Conservation (phyloP, 2,113 vertebrate species). For the Meles meles region DNA sequence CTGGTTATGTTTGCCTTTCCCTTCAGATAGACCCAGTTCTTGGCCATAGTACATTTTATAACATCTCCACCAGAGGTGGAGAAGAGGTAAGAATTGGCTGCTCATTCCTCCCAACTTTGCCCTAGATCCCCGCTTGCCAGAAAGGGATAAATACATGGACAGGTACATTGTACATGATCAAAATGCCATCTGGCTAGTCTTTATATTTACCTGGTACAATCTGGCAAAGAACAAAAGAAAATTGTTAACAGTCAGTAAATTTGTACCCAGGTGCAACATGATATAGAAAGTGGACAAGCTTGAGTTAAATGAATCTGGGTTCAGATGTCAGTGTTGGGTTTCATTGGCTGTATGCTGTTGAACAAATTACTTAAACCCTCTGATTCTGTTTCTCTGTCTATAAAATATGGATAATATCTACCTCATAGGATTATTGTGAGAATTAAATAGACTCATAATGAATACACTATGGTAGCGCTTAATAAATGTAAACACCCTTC, state of each 20-base stretch:
- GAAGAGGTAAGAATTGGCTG: neutral
- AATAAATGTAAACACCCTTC: neutral
- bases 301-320: constrained; percentile 21
- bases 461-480: neutral
- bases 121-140: neutral
- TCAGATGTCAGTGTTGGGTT: neutral
- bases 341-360: neutral
- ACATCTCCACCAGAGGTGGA: neutral
- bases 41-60: constrained; percentile 1
- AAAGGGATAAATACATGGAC: neutral
- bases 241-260: neutral
- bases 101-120: neutral
- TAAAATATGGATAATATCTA: constrained; percentile 47
- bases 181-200: neutral
- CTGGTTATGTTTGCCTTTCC: neutral
- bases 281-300: neutral
- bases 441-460: neutral
- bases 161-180: neutral
- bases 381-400: constrained; percentile 38
- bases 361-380: constrained; percentile 35
- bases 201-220: constrained; percentile 24
- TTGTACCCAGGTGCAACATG: neutral
- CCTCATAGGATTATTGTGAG: constrained; percentile 45
- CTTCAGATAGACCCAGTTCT: neutral
- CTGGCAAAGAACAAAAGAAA: constrained; percentile 42